phyloP scores from a whole-genome alignment of 2,888 invertebrate genomes.

The Morpho helenor region DNA sequence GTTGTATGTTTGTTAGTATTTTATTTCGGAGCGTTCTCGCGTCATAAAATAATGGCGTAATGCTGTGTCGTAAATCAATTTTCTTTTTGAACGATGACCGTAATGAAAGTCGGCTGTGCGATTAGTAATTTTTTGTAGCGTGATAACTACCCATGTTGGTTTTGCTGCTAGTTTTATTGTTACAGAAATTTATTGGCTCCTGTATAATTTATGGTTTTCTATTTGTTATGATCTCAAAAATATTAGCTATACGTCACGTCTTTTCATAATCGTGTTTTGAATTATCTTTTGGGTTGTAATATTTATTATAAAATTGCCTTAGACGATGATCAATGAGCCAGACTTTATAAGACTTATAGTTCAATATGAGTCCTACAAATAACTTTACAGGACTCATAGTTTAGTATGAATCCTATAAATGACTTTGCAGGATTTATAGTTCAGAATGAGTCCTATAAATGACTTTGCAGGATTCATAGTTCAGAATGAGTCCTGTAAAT shows the following conservation, averaged over 20 bases:
- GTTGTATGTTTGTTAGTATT: slow-evolving; percentile 78
- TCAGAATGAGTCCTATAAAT: no score
- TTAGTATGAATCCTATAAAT: no score
- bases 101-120: slow-evolving; percentile 66
- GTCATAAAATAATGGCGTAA: slow-evolving; percentile 78
- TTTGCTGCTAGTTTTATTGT: slow-evolving; percentile 41
- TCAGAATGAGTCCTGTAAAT: no score
- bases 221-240: slow-evolving; percentile 4
- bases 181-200: slow-evolving; percentile 8
- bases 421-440: no score
- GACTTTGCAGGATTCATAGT: no score
- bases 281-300: no score
- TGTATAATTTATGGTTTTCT: slow-evolving; percentile 1
- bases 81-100: slow-evolving; percentile 70
- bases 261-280: no score
- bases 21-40: slow-evolving; percentile 77
- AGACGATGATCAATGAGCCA: no score
- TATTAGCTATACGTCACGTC: background rate
- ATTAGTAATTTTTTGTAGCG: slow-evolving; percentile 24
- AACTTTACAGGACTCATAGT: no score
- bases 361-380: no score
- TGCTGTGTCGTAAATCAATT: slow-evolving; percentile 75
- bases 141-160: slow-evolving; percentile 29
- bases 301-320: no score
- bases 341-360: no score